These are phyloP conservation scores for Pecten maximus DNA, from an alignment of 2,888 invertebrate genomes.

Conservation along the genomic window DNA sequence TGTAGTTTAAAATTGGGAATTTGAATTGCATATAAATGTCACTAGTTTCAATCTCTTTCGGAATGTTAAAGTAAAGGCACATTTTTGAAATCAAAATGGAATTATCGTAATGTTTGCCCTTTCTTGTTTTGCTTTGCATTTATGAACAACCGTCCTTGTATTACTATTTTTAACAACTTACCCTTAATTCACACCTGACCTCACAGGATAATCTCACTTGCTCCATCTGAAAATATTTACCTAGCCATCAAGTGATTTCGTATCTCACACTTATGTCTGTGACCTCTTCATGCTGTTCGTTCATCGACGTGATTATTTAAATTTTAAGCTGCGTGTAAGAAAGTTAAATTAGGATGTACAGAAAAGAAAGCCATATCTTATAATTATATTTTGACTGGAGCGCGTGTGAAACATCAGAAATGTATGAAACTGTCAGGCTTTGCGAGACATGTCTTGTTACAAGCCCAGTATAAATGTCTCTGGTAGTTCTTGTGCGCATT, in stretches of 20 bases:
- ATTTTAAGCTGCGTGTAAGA: background rate
- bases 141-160: too few species aligned
- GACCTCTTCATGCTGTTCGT: background rate
- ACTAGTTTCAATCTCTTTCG: too few species aligned
- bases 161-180: too few species aligned
- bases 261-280: background rate
- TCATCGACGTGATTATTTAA: background rate
- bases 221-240: too few species aligned
- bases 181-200: too few species aligned
- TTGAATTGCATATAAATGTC: too few species aligned
- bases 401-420: conserved; percentile 14
- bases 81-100: too few species aligned
- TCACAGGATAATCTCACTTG: too few species aligned
- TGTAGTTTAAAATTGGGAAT: too few species aligned
- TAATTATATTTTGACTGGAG: conserved; percentile 3
- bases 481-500: background rate
- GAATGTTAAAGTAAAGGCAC: too few species aligned
- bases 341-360: background rate
- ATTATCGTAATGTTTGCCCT: too few species aligned
- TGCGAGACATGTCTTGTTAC: conserved; percentile 6
- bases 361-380: background rate
- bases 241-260: background rate
- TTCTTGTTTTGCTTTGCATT: too few species aligned
- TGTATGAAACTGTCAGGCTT: conserved; percentile 19
- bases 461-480: background rate